phyloP scores from a whole-genome alignment of 1,140 invertebrate species.

The Dinothrombium tinctorium region DNA sequence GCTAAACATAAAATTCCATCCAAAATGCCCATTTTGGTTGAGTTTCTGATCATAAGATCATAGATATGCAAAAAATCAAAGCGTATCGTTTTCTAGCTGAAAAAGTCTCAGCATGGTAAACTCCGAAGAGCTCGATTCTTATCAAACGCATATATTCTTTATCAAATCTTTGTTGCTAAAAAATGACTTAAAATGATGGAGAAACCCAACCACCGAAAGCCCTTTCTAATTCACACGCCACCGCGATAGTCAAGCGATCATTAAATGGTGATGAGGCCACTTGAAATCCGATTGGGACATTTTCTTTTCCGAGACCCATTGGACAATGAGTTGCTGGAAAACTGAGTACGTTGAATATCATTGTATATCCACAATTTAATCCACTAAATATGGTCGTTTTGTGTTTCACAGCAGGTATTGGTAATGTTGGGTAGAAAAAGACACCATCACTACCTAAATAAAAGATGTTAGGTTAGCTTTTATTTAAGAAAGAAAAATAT shows the following conservation, averaged over 20 bases:
- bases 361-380: slow-evolving; percentile 52
- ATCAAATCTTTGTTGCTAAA: too few relatives aligned
- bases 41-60: too few relatives aligned
- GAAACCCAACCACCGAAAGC: slow-evolving; percentile 18
- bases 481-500: neutral
- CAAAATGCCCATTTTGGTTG: too few relatives aligned
- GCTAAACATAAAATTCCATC: too few relatives aligned
- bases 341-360: slow-evolving; percentile 10
- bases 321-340: slow-evolving; percentile 13
- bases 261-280: slow-evolving; percentile 12
- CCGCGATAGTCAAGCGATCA: slow-evolving; percentile 16
- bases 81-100: too few relatives aligned
- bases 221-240: slow-evolving; percentile 17
- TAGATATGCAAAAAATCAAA: too few relatives aligned
- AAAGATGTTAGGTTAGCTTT: neutral
- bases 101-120: too few relatives aligned
- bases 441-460: slow-evolving; percentile 41
- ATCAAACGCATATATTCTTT: too few relatives aligned
- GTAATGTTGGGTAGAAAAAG: slow-evolving; percentile 56
- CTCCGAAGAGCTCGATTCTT: too few relatives aligned
- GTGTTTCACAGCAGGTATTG: slow-evolving; percentile 56
- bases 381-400: slow-evolving; percentile 48
- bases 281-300: slow-evolving; percentile 1
- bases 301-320: slow-evolving; percentile 7
- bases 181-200: too few relatives aligned